Conservation (phyloP, 2,888 invertebrate species). For the Nemapogon koenigi region DNA sequence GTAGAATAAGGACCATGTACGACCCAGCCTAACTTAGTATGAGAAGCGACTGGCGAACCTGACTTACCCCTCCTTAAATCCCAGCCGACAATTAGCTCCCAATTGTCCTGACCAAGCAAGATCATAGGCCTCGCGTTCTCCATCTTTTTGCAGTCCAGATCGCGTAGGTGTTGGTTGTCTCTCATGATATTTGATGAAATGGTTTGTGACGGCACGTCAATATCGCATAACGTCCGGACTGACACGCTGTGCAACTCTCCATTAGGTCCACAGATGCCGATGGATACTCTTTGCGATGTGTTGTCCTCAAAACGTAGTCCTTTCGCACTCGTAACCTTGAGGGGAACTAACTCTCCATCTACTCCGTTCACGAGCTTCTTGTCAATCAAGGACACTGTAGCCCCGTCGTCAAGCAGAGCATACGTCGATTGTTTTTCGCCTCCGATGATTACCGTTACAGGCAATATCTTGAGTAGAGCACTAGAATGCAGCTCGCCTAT, state of each 20-base stretch:
- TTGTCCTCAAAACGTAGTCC: not conserved
- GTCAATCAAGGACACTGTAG: not conserved
- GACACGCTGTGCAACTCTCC: not conserved
- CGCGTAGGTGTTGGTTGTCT: not conserved
- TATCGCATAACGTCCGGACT: not conserved
- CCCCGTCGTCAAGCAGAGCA: not conserved
- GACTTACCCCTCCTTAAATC: not conserved
- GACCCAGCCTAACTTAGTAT: not conserved
- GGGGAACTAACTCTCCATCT: not conserved
- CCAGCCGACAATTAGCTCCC: not conserved
- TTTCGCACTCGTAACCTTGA: not conserved
- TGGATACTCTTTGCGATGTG: not conserved
- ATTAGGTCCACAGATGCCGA: not conserved
- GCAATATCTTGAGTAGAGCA: constrained; percentile 2
- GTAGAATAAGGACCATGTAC: not conserved
- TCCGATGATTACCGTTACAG: not conserved
- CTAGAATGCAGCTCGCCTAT: not conserved
- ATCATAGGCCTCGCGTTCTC: not conserved
- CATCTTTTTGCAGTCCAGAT: not conserved
- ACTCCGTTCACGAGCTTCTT: not conserved
- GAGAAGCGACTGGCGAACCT: not conserved
- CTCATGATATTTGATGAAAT: not conserved
- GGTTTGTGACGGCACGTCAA: not conserved
- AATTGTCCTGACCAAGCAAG: not conserved
- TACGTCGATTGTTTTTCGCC: not conserved